Evolutionary conservation across 2,113 vertebrate genomes (phyloP).

Genomic region (Brachionichthys hirsutus): DNA sequence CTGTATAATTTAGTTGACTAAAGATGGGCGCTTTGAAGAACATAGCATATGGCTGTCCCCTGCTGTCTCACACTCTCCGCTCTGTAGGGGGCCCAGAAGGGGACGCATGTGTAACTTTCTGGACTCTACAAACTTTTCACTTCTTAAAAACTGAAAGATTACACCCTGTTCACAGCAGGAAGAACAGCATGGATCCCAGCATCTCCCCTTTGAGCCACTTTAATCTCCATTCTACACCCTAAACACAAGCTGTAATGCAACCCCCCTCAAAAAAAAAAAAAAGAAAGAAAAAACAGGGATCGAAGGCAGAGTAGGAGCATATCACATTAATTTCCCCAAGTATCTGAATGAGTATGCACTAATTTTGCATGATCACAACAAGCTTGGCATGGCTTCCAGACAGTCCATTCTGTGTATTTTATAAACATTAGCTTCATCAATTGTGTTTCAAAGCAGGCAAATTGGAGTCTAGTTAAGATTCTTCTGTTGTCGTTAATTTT

Average conservation of each 20-base stretch:
- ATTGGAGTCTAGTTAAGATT: constrained; percentile 52
- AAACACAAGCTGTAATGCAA: constrained; percentile 33
- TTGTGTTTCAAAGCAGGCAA: constrained; percentile 59
- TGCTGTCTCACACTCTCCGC: constrained; percentile 62
- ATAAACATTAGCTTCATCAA: constrained; percentile 44
- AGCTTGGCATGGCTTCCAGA: constrained; percentile 17
- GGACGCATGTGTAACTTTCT: constrained; percentile 65
- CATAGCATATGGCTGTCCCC: constrained; percentile 69
- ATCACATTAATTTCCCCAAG: constrained; percentile 23
- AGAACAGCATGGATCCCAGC: constrained; percentile 58
- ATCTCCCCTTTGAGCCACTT: constrained; percentile 49
- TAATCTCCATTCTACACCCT: constrained; percentile 53
- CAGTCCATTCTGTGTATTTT: constrained; percentile 26
- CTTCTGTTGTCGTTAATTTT: constrained; percentile 47
- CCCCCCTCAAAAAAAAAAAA: constrained; percentile 7
- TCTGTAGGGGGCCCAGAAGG: constrained; percentile 64
- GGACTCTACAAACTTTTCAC: constrained; percentile 70
- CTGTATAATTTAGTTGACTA: constrained; percentile 50
- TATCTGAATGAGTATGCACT: constrained; percentile 15
- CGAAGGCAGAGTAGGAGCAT: constrained; percentile 23
- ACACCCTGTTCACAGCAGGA: constrained; percentile 67
- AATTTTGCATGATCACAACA: constrained; percentile 23
- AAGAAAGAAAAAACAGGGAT: constrained; percentile 13
- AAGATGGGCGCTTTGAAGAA: constrained; percentile 64
- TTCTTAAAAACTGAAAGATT: constrained; percentile 72